These are phyloP conservation scores for Aphaenogaster ashmeadi DNA, from an alignment of 1,140 invertebrate species.

Conservation along the genomic window DNA sequence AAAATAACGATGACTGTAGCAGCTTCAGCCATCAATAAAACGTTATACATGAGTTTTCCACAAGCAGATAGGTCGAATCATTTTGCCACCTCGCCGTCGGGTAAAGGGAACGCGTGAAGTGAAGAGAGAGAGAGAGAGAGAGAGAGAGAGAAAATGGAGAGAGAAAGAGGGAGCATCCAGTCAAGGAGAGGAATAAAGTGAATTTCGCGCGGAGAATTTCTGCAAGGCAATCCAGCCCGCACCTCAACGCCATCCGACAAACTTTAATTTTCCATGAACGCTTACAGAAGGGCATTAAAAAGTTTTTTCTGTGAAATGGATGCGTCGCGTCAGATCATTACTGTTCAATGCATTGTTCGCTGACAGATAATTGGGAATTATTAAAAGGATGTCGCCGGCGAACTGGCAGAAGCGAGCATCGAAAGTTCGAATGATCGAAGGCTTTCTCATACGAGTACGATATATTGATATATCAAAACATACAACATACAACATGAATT, in stretches of 20 bases:
- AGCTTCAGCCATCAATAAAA: constrained; percentile 67
- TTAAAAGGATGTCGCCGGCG: constrained; percentile 7
- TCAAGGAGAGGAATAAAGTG: neutral
- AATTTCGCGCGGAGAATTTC: constrained; percentile 19
- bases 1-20: constrained; percentile 54
- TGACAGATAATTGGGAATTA: constrained; percentile 38
- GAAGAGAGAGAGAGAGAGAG: neutral
- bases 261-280: constrained; percentile 35
- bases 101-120: neutral
- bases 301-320: neutral
- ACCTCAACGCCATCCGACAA: neutral
- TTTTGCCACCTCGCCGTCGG: constrained; percentile 27
- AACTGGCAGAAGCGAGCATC: neutral
- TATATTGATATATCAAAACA: neutral
- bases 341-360: constrained; percentile 1
- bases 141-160: neutral
- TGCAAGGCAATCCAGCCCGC: neutral
- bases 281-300: neutral
- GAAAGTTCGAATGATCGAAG: neutral
- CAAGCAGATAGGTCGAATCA: constrained; percentile 42
- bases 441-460: neutral
- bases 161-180: neutral
- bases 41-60: constrained; percentile 67
- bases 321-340: constrained; percentile 1
- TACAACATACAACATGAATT: neutral